These are phyloP conservation scores for Coracias cyanogaster DNA, from an alignment of 2,797 vertebrate species.

Conservation along the genomic window DNA sequence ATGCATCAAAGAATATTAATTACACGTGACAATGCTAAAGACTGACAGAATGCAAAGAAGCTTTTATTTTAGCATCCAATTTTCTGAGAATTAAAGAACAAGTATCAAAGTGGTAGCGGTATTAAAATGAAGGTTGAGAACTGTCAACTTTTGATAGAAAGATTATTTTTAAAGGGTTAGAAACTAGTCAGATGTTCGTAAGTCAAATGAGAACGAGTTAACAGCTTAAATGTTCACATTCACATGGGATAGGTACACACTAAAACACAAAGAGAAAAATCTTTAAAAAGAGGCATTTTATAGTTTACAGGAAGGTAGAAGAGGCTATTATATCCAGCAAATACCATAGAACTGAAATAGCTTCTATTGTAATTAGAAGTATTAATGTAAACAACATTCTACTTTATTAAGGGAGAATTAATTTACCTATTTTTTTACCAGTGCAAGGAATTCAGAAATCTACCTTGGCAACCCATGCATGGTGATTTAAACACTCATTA, in stretches of 20 bases:
- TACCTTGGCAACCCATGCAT: background rate
- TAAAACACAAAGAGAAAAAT: background rate
- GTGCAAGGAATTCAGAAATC: background rate
- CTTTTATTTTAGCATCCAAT: slow-evolving; percentile 30
- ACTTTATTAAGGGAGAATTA: background rate
- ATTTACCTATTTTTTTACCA: background rate
- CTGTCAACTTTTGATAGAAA: slow-evolving; percentile 41
- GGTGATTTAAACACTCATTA: background rate
- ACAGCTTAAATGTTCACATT: background rate
- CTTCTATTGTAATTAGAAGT: background rate
- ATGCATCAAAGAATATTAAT: slow-evolving; percentile 9
- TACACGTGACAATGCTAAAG: background rate
- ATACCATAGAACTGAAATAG: background rate
- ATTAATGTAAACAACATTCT: background rate
- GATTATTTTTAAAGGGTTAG: slow-evolving; percentile 13
- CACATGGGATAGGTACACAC: background rate
- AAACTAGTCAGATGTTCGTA: background rate
- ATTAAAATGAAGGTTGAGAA: slow-evolving; percentile 32
- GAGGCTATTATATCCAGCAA: background rate
- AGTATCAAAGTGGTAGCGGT: background rate
- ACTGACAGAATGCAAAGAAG: slow-evolving; percentile 16
- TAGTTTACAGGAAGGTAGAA: background rate
- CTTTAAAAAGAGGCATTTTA: background rate
- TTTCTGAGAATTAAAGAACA: slow-evolving; percentile 28
- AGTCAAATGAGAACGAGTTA: background rate